phyloP scores from a whole-genome alignment of 1,140 invertebrate genomes.

The Meloidogyne exigua region DNA sequence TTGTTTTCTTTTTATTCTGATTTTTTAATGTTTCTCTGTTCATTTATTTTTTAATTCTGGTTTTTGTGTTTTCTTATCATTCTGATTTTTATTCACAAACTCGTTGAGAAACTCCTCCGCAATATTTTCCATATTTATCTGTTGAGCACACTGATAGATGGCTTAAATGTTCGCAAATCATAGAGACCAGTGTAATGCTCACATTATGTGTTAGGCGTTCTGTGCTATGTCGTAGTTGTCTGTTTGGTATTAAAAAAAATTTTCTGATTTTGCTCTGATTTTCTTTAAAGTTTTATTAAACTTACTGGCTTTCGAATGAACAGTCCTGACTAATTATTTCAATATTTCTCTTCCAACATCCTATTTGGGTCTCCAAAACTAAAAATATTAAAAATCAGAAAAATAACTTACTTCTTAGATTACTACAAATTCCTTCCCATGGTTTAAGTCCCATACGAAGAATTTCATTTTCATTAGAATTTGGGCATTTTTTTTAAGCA shows the following conservation, averaged over 20 bases:
- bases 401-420: slow-evolving; percentile 4
- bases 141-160: slow-evolving; percentile 7
- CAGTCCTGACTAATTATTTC: slow-evolving; percentile 9
- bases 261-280: neutral
- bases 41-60: neutral
- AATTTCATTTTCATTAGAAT: slow-evolving; percentile 22
- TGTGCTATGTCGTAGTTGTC: slow-evolving; percentile 21
- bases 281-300: neutral
- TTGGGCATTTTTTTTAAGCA: slow-evolving; percentile 15
- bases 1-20: too few species aligned
- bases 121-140: slow-evolving; percentile 17
- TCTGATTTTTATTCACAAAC: neutral
- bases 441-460: slow-evolving; percentile 15
- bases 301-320: slow-evolving; percentile 16
- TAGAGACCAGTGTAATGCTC: slow-evolving; percentile 9
- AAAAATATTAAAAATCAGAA: neutral
- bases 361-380: slow-evolving; percentile 24
- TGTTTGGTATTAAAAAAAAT: neutral
- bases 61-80: too few species aligned
- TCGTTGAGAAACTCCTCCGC: slow-evolving; percentile 4
- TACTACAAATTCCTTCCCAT: slow-evolving; percentile 15
- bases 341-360: slow-evolving; percentile 26
- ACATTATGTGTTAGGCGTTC: slow-evolving; percentile 20
- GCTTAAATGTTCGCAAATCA: slow-evolving; percentile 11
- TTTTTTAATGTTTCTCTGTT: too few species aligned